These are phyloP conservation scores for Bilobella aurantiaca DNA, from an alignment of 1,140 invertebrate species.

Conservation along the genomic window DNA sequence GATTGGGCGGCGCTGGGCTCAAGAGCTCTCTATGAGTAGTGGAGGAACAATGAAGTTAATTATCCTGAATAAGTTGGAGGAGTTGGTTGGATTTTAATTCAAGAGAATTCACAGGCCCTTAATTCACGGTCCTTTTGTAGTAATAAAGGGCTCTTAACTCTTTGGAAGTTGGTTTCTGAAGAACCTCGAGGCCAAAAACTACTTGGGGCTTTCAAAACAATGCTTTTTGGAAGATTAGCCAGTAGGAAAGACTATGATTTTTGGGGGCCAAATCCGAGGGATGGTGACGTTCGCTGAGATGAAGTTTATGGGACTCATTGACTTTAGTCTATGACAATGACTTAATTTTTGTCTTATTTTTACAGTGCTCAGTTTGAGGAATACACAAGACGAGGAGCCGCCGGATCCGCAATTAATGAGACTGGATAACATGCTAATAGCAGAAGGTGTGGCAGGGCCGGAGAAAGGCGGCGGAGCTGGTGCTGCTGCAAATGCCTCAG, in stretches of 20 bases:
- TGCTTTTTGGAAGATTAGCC: no score
- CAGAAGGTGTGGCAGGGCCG: constrained; percentile 95
- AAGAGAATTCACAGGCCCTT: not conserved
- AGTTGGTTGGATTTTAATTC: not conserved
- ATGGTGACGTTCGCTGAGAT: not conserved
- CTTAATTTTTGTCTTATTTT: constrained; percentile 35
- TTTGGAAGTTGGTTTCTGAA: no score
- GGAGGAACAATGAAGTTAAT: constrained; percentile 3
- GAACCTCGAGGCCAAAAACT: no score
- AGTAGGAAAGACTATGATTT: no score
- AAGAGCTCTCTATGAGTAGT: not conserved
- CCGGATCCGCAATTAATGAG: constrained; percentile 98
- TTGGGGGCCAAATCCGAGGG: no score
- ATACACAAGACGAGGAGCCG: constrained; percentile 95
- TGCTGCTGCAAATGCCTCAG: constrained; percentile 78
- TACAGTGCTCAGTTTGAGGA: constrained; percentile 83
- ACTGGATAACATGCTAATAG: constrained; percentile 98
- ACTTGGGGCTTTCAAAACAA: no score
- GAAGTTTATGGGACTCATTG: constrained; percentile 1
- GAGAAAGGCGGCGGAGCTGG: constrained; percentile 90
- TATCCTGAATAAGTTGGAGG: not conserved
- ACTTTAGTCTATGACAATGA: not conserved
- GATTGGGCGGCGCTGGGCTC: not conserved
- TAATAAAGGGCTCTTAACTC: no score
- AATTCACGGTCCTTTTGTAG: not conserved